These are phyloP conservation scores for Nipponacmea schrenckii DNA, from an alignment of 2,888 invertebrate genomes.

Conservation along the genomic window DNA sequence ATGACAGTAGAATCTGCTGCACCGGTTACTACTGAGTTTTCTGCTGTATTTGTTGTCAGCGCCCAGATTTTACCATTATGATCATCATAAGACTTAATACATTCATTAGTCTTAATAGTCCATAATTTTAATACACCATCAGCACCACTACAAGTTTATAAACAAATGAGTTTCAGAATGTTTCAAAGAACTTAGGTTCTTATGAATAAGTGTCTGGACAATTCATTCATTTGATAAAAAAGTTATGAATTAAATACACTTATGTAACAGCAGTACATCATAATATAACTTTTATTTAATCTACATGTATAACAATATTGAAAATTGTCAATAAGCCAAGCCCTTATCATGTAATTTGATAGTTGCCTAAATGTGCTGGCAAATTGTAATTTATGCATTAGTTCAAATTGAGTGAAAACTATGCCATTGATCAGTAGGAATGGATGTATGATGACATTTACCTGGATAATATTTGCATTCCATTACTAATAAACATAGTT, in stretches of 20 bases:
- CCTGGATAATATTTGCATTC: constrained; percentile 84
- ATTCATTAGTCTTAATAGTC: constrained; percentile 89
- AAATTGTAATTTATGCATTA: too few species aligned
- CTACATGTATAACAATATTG: too few species aligned
- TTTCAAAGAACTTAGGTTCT: too few species aligned
- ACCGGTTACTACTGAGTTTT: constrained; percentile 81
- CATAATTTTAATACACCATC: constrained; percentile 95
- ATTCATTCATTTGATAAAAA: not conserved
- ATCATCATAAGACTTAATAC: constrained; percentile 84
- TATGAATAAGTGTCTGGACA: not conserved
- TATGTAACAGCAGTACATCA: not conserved
- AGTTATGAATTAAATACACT: not conserved
- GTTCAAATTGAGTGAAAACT: too few species aligned
- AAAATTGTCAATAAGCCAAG: too few species aligned
- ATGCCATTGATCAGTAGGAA: not conserved
- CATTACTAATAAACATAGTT: constrained; percentile 83
- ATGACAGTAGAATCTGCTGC: constrained; percentile 88
- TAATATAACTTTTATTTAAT: too few species aligned
- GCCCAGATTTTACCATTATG: constrained; percentile 81
- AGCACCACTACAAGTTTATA: constrained; percentile 73
- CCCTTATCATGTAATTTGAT: too few species aligned
- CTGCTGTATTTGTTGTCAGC: constrained; percentile 73
- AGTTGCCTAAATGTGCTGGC: too few species aligned
- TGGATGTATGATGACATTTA: constrained; percentile 32
- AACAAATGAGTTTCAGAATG: not conserved